Conservation (phyloP, 2,113 vertebrate genomes). For the Pluvialis apricaria region DNA sequence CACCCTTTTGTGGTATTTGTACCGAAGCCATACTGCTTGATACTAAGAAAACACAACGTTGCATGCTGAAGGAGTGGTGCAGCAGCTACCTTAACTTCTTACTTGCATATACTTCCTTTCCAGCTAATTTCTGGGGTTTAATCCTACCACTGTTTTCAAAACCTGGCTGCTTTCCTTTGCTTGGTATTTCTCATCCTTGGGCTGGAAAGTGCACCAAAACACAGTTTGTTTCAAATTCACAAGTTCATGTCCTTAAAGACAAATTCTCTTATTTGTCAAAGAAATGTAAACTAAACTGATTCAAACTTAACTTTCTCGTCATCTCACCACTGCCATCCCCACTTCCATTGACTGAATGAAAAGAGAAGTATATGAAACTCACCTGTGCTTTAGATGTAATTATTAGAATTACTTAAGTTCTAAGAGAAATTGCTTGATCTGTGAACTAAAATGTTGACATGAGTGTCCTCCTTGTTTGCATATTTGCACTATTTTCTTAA, state of each 20-base stretch:
- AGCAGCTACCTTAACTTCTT: not conserved
- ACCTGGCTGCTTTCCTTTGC: not conserved
- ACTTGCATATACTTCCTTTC: not conserved
- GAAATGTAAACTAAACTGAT: not conserved
- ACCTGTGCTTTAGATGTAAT: not conserved
- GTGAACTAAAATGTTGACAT: not conserved
- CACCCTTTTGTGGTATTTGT: not conserved
- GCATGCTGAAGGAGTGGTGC: not conserved
- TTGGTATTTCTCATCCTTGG: not conserved
- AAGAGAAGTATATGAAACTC: slow-evolving; percentile 8
- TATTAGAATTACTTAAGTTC: not conserved
- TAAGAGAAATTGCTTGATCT: not conserved
- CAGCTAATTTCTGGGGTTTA: not conserved
- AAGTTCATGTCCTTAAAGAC: not conserved
- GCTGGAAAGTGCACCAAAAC: not conserved
- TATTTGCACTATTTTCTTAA: not conserved
- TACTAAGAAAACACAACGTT: not conserved
- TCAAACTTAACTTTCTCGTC: not conserved
- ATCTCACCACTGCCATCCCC: not conserved
- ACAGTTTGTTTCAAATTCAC: no score
- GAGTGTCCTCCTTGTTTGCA: not conserved
- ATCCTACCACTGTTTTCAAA: not conserved
- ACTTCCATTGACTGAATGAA: not conserved
- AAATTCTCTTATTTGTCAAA: not conserved
- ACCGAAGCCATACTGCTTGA: not conserved